A percentile compares a stretch with the other conserved stretches of the same genome.
These are phyloP conservation scores for Halichoeres trimaculatus DNA, from an alignment of 2,113 vertebrate species.

Conservation along the genomic window DNA sequence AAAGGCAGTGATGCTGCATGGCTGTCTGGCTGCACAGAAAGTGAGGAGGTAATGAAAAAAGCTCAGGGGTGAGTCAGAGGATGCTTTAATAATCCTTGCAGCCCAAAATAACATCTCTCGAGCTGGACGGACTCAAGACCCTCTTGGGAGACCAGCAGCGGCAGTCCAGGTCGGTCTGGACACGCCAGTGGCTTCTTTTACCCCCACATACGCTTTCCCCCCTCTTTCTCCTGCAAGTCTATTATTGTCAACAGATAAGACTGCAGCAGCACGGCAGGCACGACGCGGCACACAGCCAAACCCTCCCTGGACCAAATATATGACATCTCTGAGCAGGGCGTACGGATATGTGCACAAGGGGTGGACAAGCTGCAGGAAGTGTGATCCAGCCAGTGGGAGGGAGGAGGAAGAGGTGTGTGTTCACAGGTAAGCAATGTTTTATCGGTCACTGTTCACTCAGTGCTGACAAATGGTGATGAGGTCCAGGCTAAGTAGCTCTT, in stretches of 20 bases:
- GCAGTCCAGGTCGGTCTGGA: slow-evolving; percentile 27
- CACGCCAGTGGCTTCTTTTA: neutral
- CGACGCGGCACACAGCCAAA: slow-evolving; percentile 49
- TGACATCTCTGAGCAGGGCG: slow-evolving; percentile 30
- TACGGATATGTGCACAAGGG: slow-evolving; percentile 6
- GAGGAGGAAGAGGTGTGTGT: slow-evolving; percentile 15
- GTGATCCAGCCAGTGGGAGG: slow-evolving; percentile 28
- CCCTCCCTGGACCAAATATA: slow-evolving; percentile 45
- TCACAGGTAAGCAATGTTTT: slow-evolving; percentile 42
- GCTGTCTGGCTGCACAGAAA: slow-evolving; percentile 68
- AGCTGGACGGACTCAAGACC: slow-evolving; percentile 24
- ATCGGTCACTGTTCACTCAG: slow-evolving; percentile 52
- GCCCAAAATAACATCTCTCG: slow-evolving; percentile 72
- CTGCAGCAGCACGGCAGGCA: slow-evolving; percentile 58
- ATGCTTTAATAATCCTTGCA: slow-evolving; percentile 73
- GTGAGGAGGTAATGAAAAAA: slow-evolving; percentile 75
- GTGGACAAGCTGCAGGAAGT: slow-evolving; percentile 22
- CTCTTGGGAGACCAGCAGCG: slow-evolving; percentile 43
- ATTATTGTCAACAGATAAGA: slow-evolving; percentile 66
- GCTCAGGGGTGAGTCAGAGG: slow-evolving; percentile 70
- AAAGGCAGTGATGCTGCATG: slow-evolving; percentile 65
- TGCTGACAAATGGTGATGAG: slow-evolving; percentile 52
- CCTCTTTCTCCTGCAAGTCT: slow-evolving; percentile 39
- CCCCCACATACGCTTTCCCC: neutral
- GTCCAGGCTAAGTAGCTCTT: slow-evolving; percentile 37